A percentile compares a stretch with the other conserved stretches of the same genome.
Evolutionary conservation across 2,888 invertebrate species (phyloP).

Genomic region (Athalia cordata): DNA sequence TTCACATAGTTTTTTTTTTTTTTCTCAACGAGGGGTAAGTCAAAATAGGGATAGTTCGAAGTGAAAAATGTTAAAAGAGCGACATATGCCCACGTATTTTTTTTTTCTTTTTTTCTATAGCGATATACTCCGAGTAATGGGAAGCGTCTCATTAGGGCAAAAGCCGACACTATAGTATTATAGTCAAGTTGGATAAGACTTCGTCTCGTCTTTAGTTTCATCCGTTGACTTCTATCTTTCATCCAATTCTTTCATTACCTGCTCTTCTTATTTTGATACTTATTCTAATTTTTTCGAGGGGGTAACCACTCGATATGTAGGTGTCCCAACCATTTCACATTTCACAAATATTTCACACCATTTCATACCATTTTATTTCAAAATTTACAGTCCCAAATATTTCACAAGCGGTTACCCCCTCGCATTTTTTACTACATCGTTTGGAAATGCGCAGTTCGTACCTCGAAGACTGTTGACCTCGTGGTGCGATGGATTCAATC

Average conservation of each 20-base stretch:
- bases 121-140: conserved; percentile 41
- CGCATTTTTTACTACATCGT: not conserved
- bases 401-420: no score
- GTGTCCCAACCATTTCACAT: no score
- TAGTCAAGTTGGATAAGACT: conserved; percentile 29
- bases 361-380: no score
- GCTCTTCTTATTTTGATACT: not conserved
- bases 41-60: not conserved
- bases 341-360: no score
- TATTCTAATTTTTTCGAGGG: conserved; percentile 3
- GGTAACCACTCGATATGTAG: no score
- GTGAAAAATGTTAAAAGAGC: not conserved
- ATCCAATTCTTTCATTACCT: not conserved
- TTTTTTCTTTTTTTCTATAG: conserved; percentile 23
- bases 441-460: not conserved
- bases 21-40: not conserved
- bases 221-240: not conserved
- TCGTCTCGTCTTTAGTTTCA: conserved; percentile 15
- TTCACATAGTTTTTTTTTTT: not conserved
- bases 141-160: conserved; percentile 36
- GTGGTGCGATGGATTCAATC: no score
- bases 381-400: no score
- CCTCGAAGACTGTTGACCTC: no score
- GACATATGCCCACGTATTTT: not conserved
- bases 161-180: conserved; percentile 16